Percentiles rank a stretch among this genome's conserved stretches.
phyloP scores from a whole-genome alignment of 1,140 invertebrate genomes.

The Drosophila prosaltans region DNA sequence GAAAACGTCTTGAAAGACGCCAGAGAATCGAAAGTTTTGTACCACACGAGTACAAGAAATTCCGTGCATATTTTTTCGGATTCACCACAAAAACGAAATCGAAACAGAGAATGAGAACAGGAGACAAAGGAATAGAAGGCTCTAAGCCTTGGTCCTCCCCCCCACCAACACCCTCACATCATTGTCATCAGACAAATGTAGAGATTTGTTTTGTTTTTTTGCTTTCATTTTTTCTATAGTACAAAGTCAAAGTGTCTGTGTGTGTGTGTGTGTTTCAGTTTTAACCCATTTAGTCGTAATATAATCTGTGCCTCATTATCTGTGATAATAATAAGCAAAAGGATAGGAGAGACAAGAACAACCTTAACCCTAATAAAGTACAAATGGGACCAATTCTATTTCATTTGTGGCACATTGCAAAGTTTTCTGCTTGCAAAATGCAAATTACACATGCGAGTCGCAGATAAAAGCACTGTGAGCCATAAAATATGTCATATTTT shows the following conservation, averaged over 20 bases:
- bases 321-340: constrained; percentile 56
- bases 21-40: constrained; percentile 33
- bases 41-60: constrained; percentile 68
- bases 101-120: constrained; percentile 19
- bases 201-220: neutral
- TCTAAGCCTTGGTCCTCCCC: neutral
- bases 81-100: constrained; percentile 40
- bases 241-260: too few species aligned
- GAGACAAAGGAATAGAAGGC: constrained; percentile 32
- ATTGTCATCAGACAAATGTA: too few species aligned
- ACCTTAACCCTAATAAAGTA: constrained; percentile 76
- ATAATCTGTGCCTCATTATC: constrained; percentile 49
- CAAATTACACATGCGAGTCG: constrained; percentile 59
- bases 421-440: constrained; percentile 50
- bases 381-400: constrained; percentile 81
- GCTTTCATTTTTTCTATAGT: too few species aligned
- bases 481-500: constrained; percentile 83
- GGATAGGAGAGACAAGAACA: neutral
- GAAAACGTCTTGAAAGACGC: constrained; percentile 30
- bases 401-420: constrained; percentile 63
- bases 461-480: constrained; percentile 75
- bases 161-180: too few species aligned
- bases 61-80: constrained; percentile 64
- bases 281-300: constrained; percentile 18
- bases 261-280: constrained; percentile 4